Conservation (phyloP, 2,113 vertebrate species). For the Crotalus horridus region DNA sequence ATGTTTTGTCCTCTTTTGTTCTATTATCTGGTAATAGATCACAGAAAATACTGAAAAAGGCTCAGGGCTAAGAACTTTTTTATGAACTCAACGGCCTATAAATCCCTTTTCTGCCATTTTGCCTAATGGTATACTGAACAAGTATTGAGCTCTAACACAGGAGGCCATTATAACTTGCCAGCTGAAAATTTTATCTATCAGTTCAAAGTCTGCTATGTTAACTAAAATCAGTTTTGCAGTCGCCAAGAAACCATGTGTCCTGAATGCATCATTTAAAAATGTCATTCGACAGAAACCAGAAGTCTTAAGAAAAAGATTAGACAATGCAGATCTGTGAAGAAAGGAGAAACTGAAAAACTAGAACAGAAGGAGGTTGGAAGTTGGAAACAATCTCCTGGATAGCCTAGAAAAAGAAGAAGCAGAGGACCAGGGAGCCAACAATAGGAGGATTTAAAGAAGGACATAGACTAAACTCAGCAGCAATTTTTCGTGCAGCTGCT, state of each 20-base stretch:
- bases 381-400: not conserved
- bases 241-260: not conserved
- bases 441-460: not conserved
- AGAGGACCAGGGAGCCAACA: not conserved
- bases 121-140: not conserved
- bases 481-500: too few relatives aligned
- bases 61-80: not conserved
- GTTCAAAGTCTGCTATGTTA: not conserved
- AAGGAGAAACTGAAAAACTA: not conserved
- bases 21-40: not conserved
- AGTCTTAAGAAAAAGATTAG: not conserved
- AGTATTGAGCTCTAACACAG: not conserved
- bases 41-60: not conserved
- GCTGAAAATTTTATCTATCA: not conserved
- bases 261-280: not conserved
- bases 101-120: not conserved
- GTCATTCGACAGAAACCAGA: not conserved
- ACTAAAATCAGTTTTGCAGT: not conserved
- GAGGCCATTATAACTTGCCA: not conserved
- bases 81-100: not conserved
- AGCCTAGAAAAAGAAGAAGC: not conserved
- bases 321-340: not conserved
- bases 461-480: not conserved
- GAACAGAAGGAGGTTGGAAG: too few relatives aligned
- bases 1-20: not conserved